Evolutionary conservation across 2,888 invertebrate genomes (phyloP), one percentile per base, ranked within the genome.

Genomic region (Dysmachus trigonus): DNA sequence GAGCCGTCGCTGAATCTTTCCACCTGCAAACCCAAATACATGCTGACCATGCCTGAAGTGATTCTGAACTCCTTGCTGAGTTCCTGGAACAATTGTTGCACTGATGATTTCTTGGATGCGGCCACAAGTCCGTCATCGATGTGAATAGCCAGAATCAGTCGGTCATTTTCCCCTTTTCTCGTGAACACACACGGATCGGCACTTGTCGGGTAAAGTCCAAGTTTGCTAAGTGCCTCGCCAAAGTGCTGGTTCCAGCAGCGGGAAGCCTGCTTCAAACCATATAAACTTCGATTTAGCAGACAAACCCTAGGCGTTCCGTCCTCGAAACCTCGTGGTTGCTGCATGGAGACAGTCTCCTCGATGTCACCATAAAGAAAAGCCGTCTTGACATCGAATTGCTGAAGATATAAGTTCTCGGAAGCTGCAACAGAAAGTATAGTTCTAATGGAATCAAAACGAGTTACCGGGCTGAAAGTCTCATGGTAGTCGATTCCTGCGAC

Each of bases 381-480:
- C 33, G 33, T 2, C 33, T 6, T 33, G 33, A 33, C 33, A 6
- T 33, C 33, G 6, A n/a, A 33, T 33, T 35, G 33, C n/a, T 35
- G 6, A 35, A 77, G 4, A 77, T 35, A 3, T 22, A 77, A 35
- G 18, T 33, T 33, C 77, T 35, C 35, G 38, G 33, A 31, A 35
- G 77, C 33, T 35, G 77, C 77, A 35, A 77, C n/a, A 18, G 53
- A 31, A 13, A 89, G 79, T 87, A 89, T 85, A 74, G 87, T 87
- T 85, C 88, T 87, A 51, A 90, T 87, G 13, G 89, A 89, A 38
- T 88, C 85, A 72, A 88, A 87, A 33, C 33, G 33, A 33, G 33
- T 33, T 33, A 33, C 33, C 33, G 33, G 33, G 6, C 33, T 33
- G 33, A 33, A 33, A 33, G 33, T 33, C 33, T 33, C 33, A 33